Evolutionary conservation across 2,113 vertebrate genomes (phyloP).

Genomic region (Neotragus moschatus): DNA sequence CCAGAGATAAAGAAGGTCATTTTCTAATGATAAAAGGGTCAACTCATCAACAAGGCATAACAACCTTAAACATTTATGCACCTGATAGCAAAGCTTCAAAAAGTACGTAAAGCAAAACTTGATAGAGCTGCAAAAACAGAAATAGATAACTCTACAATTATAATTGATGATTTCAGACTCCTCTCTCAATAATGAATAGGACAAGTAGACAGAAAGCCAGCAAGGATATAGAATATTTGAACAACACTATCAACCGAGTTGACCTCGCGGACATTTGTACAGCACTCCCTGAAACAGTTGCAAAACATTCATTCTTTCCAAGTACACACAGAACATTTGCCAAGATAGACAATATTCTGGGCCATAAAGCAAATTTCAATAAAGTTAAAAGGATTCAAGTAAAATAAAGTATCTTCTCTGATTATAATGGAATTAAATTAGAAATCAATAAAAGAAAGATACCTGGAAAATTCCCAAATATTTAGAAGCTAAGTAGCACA

Average conservation of each 20-base stretch:
- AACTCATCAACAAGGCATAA: neutral
- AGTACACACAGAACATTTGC: neutral
- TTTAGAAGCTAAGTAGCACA: conserved; percentile 12
- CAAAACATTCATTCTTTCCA: neutral
- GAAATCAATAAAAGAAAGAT: conserved; percentile 10
- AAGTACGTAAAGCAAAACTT: neutral
- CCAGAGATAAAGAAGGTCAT: neutral
- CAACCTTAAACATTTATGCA: neutral
- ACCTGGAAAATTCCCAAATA: conserved; percentile 15
- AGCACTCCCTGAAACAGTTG: neutral
- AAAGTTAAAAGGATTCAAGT: conserved; percentile 32
- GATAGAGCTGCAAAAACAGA: neutral
- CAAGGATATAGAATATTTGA: neutral
- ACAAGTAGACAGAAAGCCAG: neutral
- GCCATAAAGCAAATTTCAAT: neutral
- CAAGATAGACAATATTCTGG: neutral
- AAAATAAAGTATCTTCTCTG: neutral
- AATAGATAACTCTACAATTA: neutral
- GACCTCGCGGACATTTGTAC: neutral
- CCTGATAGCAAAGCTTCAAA: neutral
- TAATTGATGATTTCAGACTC: neutral
- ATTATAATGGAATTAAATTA: conserved; percentile 38
- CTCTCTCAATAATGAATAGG: neutral
- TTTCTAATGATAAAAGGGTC: neutral
- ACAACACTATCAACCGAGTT: neutral